Base-by-base conservation (phyloP, 2,113 vertebrate genomes). In the Dromas ardeola region DNA sequence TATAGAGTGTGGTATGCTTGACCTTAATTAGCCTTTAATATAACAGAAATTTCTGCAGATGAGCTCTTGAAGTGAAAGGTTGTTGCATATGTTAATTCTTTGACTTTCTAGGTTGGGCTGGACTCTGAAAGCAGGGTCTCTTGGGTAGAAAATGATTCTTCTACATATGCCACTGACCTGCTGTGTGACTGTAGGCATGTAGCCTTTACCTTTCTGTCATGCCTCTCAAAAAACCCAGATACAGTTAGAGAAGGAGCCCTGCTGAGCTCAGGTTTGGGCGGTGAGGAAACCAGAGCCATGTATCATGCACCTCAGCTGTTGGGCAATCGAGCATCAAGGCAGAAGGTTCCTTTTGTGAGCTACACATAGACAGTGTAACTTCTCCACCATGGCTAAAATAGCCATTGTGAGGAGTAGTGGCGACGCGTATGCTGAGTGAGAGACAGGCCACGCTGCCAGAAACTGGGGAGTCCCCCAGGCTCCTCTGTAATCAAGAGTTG, bases 391-490 rank as follows among this genome's bases (percentile, higher is more conserved):
- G 8, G 36, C 26, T 81, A 30, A 74, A 89, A 12, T 3, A 76
- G 15, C 16, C 30, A 10, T 12, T 3, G 17, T n/a, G 25, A 47
- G 55, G 7, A 71, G 30, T 11, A 26, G 42, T 19, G 58, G 21
- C 34, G 62, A 6, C 0, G 0, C 25, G 50, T 43, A 29, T 3
- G 6, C 26, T 36, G 50, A 49, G 0, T 27, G 55, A 67, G n/a
- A 53, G 20, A 23, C 0, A 50, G 10, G 4, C 6, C 34, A 23
- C 1, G 1, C 15, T 81, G 32, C 29, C 38, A 74, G 50, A 77
- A 40, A 55, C 13, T 30, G 56, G 15, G 18, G 27, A 53, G 7
- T 25, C 40, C 13, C 23, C 7, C 26, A 32, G 61, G 30, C 3
- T 76, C 6, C 45, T 58, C 36, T 38, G 23, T 8, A 84, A 65